phyloP scores from a whole-genome alignment of 2,797 vertebrate species.

The Eurystomus glaucurus region DNA sequence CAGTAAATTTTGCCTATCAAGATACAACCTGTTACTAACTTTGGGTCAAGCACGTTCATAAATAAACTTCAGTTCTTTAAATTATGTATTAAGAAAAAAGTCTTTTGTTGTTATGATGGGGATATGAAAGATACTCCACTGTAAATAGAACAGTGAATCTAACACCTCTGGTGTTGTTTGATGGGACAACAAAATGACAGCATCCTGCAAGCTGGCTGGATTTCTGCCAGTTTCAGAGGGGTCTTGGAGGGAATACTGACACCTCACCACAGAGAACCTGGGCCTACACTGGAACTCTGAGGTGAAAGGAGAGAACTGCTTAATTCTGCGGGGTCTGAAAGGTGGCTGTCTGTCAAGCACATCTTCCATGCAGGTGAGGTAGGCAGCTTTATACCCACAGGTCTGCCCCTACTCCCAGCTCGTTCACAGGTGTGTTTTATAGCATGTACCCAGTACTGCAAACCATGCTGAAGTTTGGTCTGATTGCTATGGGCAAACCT shows the following conservation, averaged over 20 bases:
- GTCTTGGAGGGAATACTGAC: background rate
- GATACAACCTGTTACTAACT: background rate
- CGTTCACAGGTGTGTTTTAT: accelerated
- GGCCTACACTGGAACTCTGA: background rate
- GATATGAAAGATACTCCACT: background rate
- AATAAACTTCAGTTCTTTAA: background rate
- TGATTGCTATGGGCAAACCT: background rate
- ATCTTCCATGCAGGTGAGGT: background rate
- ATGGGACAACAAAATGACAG: background rate
- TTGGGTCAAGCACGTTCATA: background rate
- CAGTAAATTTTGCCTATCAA: background rate
- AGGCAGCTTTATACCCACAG: background rate
- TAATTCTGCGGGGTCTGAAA: background rate
- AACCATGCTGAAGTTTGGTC: background rate
- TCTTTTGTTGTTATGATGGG: background rate
- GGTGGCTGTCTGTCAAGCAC: background rate
- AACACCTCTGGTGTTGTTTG: background rate
- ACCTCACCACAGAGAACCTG: accelerated
- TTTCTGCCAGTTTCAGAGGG: background rate
- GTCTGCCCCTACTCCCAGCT: background rate
- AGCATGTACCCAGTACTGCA: background rate
- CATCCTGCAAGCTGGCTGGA: background rate
- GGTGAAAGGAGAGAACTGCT: background rate
- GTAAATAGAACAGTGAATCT: background rate
- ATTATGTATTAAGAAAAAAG: accelerated